Conservation (phyloP, 2,113 vertebrate species). For the Telmatochromis bifrenatus region DNA sequence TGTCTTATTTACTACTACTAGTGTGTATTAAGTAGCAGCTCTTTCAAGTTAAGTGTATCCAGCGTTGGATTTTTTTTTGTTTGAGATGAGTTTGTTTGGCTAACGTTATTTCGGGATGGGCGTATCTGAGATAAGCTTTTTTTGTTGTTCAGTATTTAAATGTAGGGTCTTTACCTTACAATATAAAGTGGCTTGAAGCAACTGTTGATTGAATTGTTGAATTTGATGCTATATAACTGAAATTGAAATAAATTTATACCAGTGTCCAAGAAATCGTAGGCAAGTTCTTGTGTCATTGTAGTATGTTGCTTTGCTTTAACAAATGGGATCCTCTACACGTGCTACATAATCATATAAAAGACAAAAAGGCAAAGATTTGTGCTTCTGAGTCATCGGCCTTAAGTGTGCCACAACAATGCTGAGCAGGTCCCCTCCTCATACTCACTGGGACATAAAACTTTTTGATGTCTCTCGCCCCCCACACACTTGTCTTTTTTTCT, state of each 20-base stretch:
- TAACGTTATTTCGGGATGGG: not conserved
- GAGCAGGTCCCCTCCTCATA: not conserved
- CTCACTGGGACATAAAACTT: constrained; percentile 45
- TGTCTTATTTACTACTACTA: not conserved
- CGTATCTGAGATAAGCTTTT: rapidly evolving
- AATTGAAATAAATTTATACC: rapidly evolving
- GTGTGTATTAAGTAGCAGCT: not conserved
- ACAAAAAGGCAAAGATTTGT: constrained; percentile 23
- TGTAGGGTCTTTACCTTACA: not conserved
- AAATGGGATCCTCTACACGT: not conserved
- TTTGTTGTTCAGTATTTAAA: not conserved
- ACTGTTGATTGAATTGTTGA: not conserved
- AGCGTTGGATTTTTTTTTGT: not conserved
- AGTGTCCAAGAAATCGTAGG: rapidly evolving
- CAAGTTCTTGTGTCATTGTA: not conserved
- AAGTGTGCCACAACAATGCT: constrained; percentile 59
- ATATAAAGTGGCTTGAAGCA: not conserved
- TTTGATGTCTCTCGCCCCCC: constrained; percentile 6
- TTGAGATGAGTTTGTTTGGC: not conserved
- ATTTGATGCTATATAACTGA: not conserved
- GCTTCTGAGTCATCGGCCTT: constrained; percentile 37
- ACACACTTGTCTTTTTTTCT: not conserved
- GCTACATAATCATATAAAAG: not conserved
- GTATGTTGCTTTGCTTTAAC: not conserved
- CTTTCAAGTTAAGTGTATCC: not conserved